A percentile compares a stretch with the other conserved stretches of the same genome.
These are phyloP conservation scores for Amphipyra tragopoginis DNA, from an alignment of 2,888 invertebrate species.

Conservation along the genomic window DNA sequence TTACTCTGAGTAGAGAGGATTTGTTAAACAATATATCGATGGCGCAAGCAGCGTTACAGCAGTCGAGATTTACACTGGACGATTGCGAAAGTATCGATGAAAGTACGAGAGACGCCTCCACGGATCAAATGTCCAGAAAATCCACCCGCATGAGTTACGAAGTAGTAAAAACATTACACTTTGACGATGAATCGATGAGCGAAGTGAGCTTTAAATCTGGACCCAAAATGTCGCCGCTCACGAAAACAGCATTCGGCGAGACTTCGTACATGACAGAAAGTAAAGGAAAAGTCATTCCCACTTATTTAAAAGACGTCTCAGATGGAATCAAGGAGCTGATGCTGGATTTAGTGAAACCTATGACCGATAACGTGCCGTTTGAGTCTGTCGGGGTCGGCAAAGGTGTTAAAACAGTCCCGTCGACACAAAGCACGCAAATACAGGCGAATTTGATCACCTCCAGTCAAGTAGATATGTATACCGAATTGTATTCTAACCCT, in stretches of 20 bases:
- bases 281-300: conserved; percentile 78
- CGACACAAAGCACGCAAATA: conserved; percentile 73
- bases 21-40: conserved; percentile 76
- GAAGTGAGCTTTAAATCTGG: conserved; percentile 60
- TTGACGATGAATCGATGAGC: conserved; percentile 75
- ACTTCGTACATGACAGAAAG: conserved; percentile 67
- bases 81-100: conserved; percentile 62
- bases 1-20: conserved; percentile 74
- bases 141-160: conserved; percentile 69
- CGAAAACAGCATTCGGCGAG: conserved; percentile 76
- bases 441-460: conserved; percentile 78
- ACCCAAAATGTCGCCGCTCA: conserved; percentile 66
- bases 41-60: conserved; percentile 74
- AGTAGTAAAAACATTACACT: conserved; percentile 80
- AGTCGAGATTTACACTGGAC: conserved; percentile 68
- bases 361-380: conserved; percentile 70
- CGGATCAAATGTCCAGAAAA: conserved; percentile 47
- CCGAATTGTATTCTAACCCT: conserved; percentile 59
- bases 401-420: conserved; percentile 44
- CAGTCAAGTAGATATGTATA: conserved; percentile 78
- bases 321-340: conserved; percentile 80
- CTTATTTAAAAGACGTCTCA: conserved; percentile 73
- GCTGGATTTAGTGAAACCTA: conserved; percentile 81
- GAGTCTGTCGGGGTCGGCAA: conserved; percentile 45
- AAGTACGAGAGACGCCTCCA: conserved; percentile 57